These are phyloP conservation scores for Drosophila sechellia DNA, from an alignment of 1,140 invertebrate species.

Conservation along the genomic window DNA sequence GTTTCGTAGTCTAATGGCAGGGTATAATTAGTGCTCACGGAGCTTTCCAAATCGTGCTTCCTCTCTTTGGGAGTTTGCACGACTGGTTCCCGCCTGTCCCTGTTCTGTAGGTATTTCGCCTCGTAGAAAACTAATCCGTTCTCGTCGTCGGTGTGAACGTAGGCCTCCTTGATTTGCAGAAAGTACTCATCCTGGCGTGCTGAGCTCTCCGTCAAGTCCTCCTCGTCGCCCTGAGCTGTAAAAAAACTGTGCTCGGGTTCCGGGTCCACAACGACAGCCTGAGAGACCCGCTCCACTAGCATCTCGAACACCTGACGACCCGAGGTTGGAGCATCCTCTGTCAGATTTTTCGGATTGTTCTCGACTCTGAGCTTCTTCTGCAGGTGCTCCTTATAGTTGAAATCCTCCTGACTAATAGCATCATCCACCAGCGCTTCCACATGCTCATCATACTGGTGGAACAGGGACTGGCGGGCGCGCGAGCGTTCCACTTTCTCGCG, in stretches of 20 bases:
- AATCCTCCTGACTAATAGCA: conserved; percentile 63
- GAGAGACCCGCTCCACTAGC: conserved; percentile 67
- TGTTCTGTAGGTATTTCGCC: conserved; percentile 85
- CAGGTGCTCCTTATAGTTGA: conserved; percentile 62
- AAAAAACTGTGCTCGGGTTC: conserved; percentile 57
- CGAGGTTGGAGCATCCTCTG: neutral
- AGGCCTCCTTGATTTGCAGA: conserved; percentile 88
- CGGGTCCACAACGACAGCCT: conserved; percentile 53
- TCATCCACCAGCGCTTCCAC: conserved; percentile 67
- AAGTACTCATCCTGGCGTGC: conserved; percentile 57
- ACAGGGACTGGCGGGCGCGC: conserved; percentile 56
- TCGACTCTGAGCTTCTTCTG: conserved; percentile 41
- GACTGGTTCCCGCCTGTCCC: neutral
- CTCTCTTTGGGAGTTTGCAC: conserved; percentile 1
- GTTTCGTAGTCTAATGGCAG: conserved; percentile 87
- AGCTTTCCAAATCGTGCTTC: conserved; percentile 42
- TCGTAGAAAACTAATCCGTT: conserved; percentile 90
- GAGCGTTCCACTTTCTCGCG: conserved; percentile 76
- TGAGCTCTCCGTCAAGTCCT: neutral
- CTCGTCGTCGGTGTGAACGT: conserved; percentile 90
- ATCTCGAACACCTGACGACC: conserved; percentile 50
- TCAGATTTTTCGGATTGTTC: conserved; percentile 12
- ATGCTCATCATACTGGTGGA: conserved; percentile 61
- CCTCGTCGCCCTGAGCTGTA: conserved; percentile 56
- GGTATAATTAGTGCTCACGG: conserved; percentile 81